Evolutionary conservation across 1,140 invertebrate genomes (phyloP).

Genomic region (Copidosoma floridanum): DNA sequence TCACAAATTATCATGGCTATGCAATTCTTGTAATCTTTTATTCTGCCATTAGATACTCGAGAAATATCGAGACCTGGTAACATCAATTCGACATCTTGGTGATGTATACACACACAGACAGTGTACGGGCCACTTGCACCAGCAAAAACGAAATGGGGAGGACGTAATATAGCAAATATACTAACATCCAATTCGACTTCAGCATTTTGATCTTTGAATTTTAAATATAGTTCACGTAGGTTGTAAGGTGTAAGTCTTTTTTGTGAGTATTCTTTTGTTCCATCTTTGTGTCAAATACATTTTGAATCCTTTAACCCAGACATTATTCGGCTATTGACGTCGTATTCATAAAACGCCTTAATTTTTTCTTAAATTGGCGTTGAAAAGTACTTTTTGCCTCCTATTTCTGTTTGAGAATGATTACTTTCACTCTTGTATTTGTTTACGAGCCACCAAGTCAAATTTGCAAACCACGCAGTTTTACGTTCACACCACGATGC

Average conservation of each 20-base stretch:
- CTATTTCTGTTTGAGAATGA: too few species aligned
- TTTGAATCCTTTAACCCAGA: neutral
- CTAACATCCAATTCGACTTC: constrained; percentile 18
- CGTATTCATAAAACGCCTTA: too few species aligned
- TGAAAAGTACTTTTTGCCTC: too few species aligned
- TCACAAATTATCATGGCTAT: neutral
- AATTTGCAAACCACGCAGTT: too few species aligned
- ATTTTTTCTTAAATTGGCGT: too few species aligned
- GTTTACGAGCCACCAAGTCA: too few species aligned
- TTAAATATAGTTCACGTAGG: constrained; percentile 18
- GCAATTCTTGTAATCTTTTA: neutral
- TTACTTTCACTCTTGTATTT: too few species aligned
- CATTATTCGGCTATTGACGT: neutral
- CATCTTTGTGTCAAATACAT: neutral
- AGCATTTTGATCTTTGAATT: constrained; percentile 20
- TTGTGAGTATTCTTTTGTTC: constrained; percentile 1
- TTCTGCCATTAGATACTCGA: neutral
- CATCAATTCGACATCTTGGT: neutral
- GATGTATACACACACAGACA: constrained; percentile 4
- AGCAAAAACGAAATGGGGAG: constrained; percentile 10
- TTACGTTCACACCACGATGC: too few species aligned
- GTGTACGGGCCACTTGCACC: constrained; percentile 13
- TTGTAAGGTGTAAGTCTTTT: constrained; percentile 21
- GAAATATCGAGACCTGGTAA: neutral
- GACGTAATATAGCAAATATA: constrained; percentile 23